A percentile compares a stretch with the other conserved stretches of the same genome.
These are phyloP conservation scores for Atopsyche davidsoni DNA, from an alignment of 1,140 invertebrate genomes.

Conservation along the genomic window DNA sequence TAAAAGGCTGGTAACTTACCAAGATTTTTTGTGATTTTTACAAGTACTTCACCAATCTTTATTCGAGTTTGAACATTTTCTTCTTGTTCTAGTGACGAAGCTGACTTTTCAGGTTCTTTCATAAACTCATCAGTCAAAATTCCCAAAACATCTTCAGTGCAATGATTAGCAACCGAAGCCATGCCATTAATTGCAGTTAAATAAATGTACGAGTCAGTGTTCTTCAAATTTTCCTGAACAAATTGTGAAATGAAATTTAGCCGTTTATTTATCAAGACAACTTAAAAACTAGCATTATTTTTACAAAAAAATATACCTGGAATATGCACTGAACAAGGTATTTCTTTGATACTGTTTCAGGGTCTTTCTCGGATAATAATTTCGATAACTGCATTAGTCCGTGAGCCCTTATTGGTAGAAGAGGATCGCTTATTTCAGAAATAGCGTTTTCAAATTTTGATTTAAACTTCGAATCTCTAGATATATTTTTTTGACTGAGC, in stretches of 20 bases:
- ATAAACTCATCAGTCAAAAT: conserved; percentile 57
- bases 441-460: conserved; percentile 58
- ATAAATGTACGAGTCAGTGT: conserved; percentile 81
- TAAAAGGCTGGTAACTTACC: too few relatives aligned
- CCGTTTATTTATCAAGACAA: too few relatives aligned
- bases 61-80: conserved; percentile 59
- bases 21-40: conserved; percentile 64
- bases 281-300: conserved; percentile 2
- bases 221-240: conserved; percentile 66
- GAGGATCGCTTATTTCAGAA: conserved; percentile 61
- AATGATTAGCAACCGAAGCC: conserved; percentile 56
- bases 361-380: conserved; percentile 62
- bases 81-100: conserved; percentile 35
- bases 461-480: conserved; percentile 31
- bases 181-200: conserved; percentile 71
- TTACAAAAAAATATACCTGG: conserved; percentile 45
- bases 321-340: conserved; percentile 64
- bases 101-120: conserved; percentile 24
- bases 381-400: conserved; percentile 67
- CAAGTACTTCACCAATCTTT: conserved; percentile 78
- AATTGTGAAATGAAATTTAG: too few relatives aligned
- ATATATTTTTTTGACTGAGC: conserved; percentile 17
- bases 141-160: conserved; percentile 62
- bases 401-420: conserved; percentile 75
- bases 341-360: conserved; percentile 56